phyloP scores from a whole-genome alignment of 2,113 vertebrate genomes.

The Petrocephalus zakoni region DNA sequence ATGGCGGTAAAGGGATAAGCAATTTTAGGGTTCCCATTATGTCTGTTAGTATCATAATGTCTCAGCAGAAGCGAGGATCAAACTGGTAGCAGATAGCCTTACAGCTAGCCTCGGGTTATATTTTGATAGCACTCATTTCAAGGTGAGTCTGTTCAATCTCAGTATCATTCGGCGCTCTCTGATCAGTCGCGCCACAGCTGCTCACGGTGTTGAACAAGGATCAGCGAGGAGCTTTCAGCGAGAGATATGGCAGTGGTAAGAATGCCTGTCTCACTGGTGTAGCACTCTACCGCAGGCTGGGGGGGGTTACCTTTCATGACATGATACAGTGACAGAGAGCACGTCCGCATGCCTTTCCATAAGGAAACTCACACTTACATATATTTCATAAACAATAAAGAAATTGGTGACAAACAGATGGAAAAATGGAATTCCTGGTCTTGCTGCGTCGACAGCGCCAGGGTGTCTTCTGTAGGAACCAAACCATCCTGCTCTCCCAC shows the following conservation, averaged over 20 bases:
- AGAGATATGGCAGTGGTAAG: conserved; percentile 51
- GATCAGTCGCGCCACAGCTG: conserved; percentile 60
- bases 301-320: neutral
- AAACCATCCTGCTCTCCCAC: neutral
- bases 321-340: neutral
- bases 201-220: conserved; percentile 56
- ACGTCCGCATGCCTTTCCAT: neutral
- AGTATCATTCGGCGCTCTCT: conserved; percentile 55
- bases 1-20: neutral
- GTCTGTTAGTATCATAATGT: neutral
- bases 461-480: neutral
- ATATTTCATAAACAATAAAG: neutral
- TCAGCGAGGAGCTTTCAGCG: conserved; percentile 62
- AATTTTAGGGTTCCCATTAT: neutral
- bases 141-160: conserved; percentile 54
- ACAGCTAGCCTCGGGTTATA: conserved; percentile 12
- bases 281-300: neutral
- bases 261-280: neutral
- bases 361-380: neutral
- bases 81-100: conserved; percentile 1
- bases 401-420: neutral
- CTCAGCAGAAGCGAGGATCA: neutral
- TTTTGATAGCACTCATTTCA: conserved; percentile 9
- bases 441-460: neutral
- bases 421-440: neutral